Percentiles rank a stretch among this genome's conserved stretches.
Conservation (phyloP, 2,888 invertebrate species). For the Aricia artaxerxes region DNA sequence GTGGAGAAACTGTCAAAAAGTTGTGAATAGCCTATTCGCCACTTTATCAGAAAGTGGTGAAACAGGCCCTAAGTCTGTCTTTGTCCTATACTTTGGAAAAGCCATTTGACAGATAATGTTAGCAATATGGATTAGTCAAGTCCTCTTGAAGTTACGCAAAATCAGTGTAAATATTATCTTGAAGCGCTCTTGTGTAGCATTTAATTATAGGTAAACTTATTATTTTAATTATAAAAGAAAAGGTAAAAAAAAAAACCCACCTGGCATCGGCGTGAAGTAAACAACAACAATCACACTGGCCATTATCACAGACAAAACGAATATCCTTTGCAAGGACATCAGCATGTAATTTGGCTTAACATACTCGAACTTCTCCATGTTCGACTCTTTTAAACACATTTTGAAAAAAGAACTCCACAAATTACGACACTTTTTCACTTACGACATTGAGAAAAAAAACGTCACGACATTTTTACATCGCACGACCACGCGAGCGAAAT, state of each 20-base stretch:
- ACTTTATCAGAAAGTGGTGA: no score
- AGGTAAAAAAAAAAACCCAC: constrained; percentile 55
- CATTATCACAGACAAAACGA: constrained; percentile 83
- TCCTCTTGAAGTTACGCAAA: no score
- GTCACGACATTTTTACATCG: constrained; percentile 47
- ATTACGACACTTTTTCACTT: neutral
- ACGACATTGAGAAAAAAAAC: neutral
- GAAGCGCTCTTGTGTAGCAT: neutral
- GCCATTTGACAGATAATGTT: no score
- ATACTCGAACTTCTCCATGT: constrained; percentile 42
- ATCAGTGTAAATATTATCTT: neutral
- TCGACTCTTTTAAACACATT: constrained; percentile 28
- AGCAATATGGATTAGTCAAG: no score
- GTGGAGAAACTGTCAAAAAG: no score
- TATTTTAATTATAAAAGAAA: neutral
- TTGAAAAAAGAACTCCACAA: constrained; percentile 20
- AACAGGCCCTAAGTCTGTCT: no score
- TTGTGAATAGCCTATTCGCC: no score
- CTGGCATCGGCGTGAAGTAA: constrained; percentile 86
- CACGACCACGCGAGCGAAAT: constrained; percentile 69
- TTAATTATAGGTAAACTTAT: neutral
- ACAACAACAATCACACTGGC: constrained; percentile 85
- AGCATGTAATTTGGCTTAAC: constrained; percentile 76
- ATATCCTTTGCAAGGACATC: constrained; percentile 83
- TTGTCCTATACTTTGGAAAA: no score